A percentile compares a stretch with the other conserved stretches of the same genome.
Evolutionary conservation across 1,140 invertebrate genomes (phyloP).

Genomic region (Araneus ventricosus): DNA sequence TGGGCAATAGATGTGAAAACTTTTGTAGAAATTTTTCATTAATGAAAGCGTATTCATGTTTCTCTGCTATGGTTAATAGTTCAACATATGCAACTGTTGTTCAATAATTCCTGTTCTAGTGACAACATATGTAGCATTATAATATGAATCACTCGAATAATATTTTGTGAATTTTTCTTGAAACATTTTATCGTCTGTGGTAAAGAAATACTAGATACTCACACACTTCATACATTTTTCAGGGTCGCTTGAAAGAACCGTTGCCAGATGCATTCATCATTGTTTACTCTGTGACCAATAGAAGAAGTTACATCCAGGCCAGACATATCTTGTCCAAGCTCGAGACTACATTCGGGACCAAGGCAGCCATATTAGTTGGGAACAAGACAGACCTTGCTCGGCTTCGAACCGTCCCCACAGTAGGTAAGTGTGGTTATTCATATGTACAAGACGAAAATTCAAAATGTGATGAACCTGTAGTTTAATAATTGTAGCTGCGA

Average conservation of each 20-base stretch:
- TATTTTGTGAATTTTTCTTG: no score
- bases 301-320: conserved; percentile 90
- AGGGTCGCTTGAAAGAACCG: conserved; percentile 78
- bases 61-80: no score
- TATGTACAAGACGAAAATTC: not conserved
- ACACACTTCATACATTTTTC: conserved; percentile 69
- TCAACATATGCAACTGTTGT: no score
- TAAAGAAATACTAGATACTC: not conserved
- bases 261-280: conserved; percentile 93
- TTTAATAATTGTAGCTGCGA: no score
- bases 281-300: conserved; percentile 94
- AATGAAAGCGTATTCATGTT: no score
- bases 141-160: no score
- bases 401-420: conserved; percentile 90
- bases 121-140: no score
- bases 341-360: conserved; percentile 43
- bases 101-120: no score
- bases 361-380: conserved; percentile 91
- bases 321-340: conserved; percentile 87
- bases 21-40: no score
- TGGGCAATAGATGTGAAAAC: no score
- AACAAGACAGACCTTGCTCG: conserved; percentile 97
- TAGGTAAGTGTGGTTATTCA: conserved; percentile 85
- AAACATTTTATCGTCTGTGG: no score
- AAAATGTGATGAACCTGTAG: no score